phyloP scores from a whole-genome alignment of 2,113 vertebrate species.

The Mobula hypostoma region DNA sequence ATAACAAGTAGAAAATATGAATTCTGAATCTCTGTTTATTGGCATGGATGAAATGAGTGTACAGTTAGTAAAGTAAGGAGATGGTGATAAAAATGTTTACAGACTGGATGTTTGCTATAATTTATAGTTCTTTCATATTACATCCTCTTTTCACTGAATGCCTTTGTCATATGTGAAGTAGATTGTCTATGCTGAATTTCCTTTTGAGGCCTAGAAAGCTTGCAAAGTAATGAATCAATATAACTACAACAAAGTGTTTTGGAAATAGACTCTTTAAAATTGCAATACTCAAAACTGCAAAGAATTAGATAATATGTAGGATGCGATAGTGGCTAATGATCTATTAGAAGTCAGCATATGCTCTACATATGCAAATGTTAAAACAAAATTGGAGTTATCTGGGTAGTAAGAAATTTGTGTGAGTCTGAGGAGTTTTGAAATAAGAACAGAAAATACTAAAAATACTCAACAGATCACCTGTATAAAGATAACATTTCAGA shows the following conservation, averaged over 20 bases:
- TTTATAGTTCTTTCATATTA: neutral
- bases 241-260: neutral
- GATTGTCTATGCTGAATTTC: conserved; percentile 19
- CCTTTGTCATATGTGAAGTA: conserved; percentile 18
- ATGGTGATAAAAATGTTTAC: neutral
- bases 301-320: neutral
- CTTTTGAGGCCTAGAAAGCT: conserved; percentile 21
- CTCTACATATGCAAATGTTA: neutral
- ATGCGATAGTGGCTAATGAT: neutral
- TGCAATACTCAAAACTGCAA: neutral
- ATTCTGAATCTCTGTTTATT: neutral
- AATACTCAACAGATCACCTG: too few relatives aligned
- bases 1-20: neutral
- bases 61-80: neutral
- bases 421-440: too few relatives aligned
- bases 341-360: neutral
- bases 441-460: too few relatives aligned
- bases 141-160: neutral
- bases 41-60: neutral
- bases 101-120: neutral
- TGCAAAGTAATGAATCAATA: conserved; percentile 15
- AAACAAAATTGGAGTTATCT: neutral
- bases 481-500: too few relatives aligned
- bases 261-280: neutral
- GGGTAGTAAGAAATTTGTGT: neutral